Evolutionary conservation across 2,113 vertebrate species (phyloP), one percentile per base, ranked within the genome.

Genomic region (Chrysemys picta): DNA sequence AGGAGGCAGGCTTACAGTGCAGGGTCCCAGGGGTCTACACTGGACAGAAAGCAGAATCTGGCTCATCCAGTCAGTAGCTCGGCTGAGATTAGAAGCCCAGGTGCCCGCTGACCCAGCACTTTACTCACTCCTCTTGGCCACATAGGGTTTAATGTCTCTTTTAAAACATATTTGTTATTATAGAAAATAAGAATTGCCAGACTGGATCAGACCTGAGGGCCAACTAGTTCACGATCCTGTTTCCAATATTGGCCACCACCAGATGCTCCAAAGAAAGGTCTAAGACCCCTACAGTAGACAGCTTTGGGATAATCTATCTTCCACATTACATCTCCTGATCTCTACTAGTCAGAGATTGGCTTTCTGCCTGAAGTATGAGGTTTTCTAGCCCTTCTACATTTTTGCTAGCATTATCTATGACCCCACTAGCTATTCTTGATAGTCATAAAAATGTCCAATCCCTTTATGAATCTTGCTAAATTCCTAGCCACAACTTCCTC

Each of bases 81-180:
- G 80, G 62, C 21, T 25, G 17, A 9, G 4, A 6, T 19, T 72
- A 17, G 5, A 53, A 76, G 21, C 21, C 4, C 72, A 42, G 72
- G 72, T 5, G n/a, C 52, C 29, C 9, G 10, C 2, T 13, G 59
- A 10, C 1, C 8, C 29, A 6, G 3, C n/a, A 59, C 0, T 1
- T 12, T 31, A 81, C 17, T 17, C 1, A 9, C 4, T 17, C 1
- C 4, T 42, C 14, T 84, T 87, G 80, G 42, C 76, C 29, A 62
- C 8, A 2, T 87, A 7, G n/a, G 80, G 31, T 85, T 92, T 89
- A 83, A 78, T 89, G 85, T 76, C 22, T 45, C 21, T 12, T 75
- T 85, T 89, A 91, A 69, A 1, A 27, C 59, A 35, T 29, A 10
- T 88, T 57, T 90, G 50, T n/a, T 69, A 65, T 65, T 17, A 69